Evolutionary conservation across 2,888 invertebrate species (phyloP).

Genomic region (Lypha dubia): DNA sequence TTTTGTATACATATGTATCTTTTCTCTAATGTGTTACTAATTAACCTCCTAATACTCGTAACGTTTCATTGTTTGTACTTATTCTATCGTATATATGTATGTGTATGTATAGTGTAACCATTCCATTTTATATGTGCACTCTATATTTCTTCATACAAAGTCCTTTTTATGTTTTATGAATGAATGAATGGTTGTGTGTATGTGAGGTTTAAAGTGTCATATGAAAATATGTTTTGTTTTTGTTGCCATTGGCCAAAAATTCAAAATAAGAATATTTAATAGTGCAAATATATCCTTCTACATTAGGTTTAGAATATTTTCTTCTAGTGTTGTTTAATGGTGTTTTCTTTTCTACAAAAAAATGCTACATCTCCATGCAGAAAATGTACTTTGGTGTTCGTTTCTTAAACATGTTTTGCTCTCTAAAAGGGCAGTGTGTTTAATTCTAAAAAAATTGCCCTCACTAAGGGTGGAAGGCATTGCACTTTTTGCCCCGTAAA

Average conservation of each 20-base stretch:
- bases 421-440: too few species aligned
- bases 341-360: too few species aligned
- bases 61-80: conserved; percentile 57
- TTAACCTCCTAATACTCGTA: conserved; percentile 70
- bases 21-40: conserved; percentile 70
- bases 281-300: neutral
- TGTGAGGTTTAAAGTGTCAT: neutral
- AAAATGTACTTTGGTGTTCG: too few species aligned
- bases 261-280: neutral
- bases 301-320: neutral
- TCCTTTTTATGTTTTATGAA: conserved; percentile 44
- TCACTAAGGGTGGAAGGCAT: too few species aligned
- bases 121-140: neutral
- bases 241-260: conserved; percentile 42
- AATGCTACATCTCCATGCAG: too few species aligned
- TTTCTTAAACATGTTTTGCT: too few species aligned
- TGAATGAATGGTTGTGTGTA: conserved; percentile 18
- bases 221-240: conserved; percentile 14
- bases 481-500: too few species aligned
- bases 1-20: conserved; percentile 6
- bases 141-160: conserved; percentile 17
- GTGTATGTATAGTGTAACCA: neutral
- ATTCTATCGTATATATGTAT: conserved; percentile 25
- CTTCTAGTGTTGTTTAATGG: too few species aligned
- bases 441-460: too few species aligned